Base-by-base conservation (phyloP, 2,797 vertebrate genomes). In the Dendrocincla fuliginosa region DNA sequence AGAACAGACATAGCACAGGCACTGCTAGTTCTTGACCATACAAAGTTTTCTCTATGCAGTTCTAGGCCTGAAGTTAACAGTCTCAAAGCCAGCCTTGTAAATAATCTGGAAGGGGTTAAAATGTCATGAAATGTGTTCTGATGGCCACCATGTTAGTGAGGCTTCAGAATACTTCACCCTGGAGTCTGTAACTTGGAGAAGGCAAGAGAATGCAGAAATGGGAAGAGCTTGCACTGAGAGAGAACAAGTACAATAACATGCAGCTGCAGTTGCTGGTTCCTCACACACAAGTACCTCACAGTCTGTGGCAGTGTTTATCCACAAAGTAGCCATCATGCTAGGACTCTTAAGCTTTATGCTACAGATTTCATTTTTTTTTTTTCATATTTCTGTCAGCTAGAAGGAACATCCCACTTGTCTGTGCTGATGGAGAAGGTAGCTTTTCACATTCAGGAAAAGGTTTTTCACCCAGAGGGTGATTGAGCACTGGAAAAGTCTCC, bases 1-100 rank as follows among this genome's bases (percentile, higher is more conserved):
- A 96, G 87, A 89, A 75, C 44, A 91, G 92, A 63, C 16, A 20
- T 47, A 73, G 63, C 1, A 0, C 77, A 88, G 88, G 83, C 65
- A 44, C 74, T 85, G 50, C 73, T 82, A 71, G 57, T 86, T 94
- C 74, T 60, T 93, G 61, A 67, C 55, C 13, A 2, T 56, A 63
- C 16, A 7, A 30, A 88, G 52, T 80, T 92, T 93, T 84, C 47
- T 74, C 95, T 91, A 19, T 85, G 87, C 91, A 92, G 83, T 87
- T 80, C 23, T 57, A 80, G 80, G 83, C 59, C 50, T 89, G 60
- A 91, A 83, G 30, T 55, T 85, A 67, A 77, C 42, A 60, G 65
- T 79, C 39, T 95, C 75, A 89, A 90, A 93, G 55, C 74, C 77
- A 91, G 83, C 74, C 78, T 93, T 90, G 77, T 80, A 84, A 95